Evolutionary conservation across 2,888 invertebrate species (phyloP).

Genomic region (Oconnorella tubifera): DNA sequence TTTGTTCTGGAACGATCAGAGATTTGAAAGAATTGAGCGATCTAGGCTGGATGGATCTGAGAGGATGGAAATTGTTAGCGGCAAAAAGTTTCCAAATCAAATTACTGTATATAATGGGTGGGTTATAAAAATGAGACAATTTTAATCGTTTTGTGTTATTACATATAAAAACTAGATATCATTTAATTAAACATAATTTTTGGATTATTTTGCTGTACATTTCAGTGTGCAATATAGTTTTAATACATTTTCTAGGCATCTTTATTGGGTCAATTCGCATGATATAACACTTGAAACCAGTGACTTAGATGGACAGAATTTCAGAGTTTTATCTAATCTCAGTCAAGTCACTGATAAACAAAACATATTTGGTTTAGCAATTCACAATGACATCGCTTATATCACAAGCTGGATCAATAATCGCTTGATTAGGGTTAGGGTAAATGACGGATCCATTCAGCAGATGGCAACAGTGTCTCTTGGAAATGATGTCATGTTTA

Average conservation of each 20-base stretch:
- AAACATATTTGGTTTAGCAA: constrained; percentile 19
- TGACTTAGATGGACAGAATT: constrained; percentile 36
- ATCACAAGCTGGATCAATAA: constrained; percentile 20
- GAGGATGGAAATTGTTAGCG: constrained; percentile 38
- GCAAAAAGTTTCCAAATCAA: constrained; percentile 45
- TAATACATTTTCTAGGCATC: constrained; percentile 32
- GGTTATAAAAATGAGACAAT: too few relatives aligned
- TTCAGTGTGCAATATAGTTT: background rate
- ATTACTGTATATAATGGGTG: constrained; percentile 40
- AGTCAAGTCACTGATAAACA: background rate
- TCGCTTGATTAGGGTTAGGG: constrained; percentile 21
- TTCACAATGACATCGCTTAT: constrained; percentile 9
- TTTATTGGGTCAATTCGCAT: constrained; percentile 49
- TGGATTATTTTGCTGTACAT: background rate
- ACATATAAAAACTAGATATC: background rate
- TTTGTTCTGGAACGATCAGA: constrained; percentile 49
- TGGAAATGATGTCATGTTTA: constrained; percentile 41
- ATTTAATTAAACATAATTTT: background rate
- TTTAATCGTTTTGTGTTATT: background rate
- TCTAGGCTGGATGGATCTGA: constrained; percentile 45
- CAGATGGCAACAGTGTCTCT: constrained; percentile 11
- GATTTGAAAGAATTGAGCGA: constrained; percentile 41
- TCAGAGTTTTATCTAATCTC: too few relatives aligned
- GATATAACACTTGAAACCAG: constrained; percentile 41
- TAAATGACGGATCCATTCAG: background rate